Base-by-base conservation (phyloP, 2,888 invertebrate genomes). In the Mythimna lalbum region DNA sequence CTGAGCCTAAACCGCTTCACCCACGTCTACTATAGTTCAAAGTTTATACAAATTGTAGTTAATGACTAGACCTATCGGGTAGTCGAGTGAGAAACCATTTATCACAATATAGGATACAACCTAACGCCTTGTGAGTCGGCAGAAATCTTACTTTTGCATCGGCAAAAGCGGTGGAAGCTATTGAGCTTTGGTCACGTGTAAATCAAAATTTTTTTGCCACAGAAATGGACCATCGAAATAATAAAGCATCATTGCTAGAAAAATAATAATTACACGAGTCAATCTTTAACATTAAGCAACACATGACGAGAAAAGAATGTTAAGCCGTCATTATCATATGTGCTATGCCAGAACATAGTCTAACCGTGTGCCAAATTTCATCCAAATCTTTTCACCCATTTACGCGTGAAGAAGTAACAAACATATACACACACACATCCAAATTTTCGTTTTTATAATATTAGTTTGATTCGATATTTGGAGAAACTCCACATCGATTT, bases 11-110 rank as follows among this genome's bases (percentile, higher is more conserved):
- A 66, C 63, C 69, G 55, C 53, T 74, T 60, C 75, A 89, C 91
- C 92, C 91, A 83, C 89, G 89, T 91, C 87, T 87, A 82, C 82
- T 71, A 83, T 83, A 83, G 74, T 63, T 59, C 70, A 82, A 90
- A 90, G 88, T 91, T 90, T 90, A 90, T 89, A 91, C 91, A 91
- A 93, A 93, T 92, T 89, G 87, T 90, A 87, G 90, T 90, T 93
- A 92, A 92, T 92, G 92, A 90, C 88, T 87, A 76, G 83, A 83
- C 88, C 88, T 74, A 83, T 87, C 78, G 73, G 61, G 52, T 36
- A 68, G 69, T 65, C 62, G 60, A 78, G 78, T 76, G 80, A 83
- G 67, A 55, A 83, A 89, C 87, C 87, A 94, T 94, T 93, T 91
- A 93, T 94, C 91, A 93, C 90, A 88, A 89, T 90, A 87, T 84